These are phyloP conservation scores for Cyprinus carpio DNA, from an alignment of 2,113 vertebrate species.

Conservation along the genomic window DNA sequence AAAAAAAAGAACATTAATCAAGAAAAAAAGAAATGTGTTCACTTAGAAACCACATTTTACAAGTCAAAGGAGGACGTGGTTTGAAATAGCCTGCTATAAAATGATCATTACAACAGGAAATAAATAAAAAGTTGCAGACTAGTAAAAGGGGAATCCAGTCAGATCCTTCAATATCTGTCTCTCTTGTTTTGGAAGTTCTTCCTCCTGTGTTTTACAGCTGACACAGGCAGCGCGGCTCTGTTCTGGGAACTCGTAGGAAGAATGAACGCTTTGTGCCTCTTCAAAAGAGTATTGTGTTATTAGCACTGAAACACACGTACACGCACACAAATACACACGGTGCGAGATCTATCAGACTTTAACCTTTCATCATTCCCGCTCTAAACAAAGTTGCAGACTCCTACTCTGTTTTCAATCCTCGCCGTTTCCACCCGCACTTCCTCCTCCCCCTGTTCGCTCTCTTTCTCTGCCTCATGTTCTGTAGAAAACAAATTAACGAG, in stretches of 20 bases:
- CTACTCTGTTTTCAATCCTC: slow-evolving; percentile 30
- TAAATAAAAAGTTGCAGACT: not conserved
- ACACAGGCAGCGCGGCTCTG: slow-evolving; percentile 21
- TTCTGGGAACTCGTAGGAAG: slow-evolving; percentile 39
- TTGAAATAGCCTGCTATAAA: slow-evolving; percentile 25
- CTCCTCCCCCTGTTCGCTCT: not conserved
- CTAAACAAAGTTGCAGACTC: slow-evolving; percentile 38
- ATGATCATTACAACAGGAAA: slow-evolving; percentile 10
- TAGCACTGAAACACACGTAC: slow-evolving; percentile 38
- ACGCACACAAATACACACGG: slow-evolving; percentile 41
- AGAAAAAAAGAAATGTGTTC: slow-evolving; percentile 1
- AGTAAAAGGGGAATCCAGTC: not conserved
- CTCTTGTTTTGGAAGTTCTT: slow-evolving; percentile 21
- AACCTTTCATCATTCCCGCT: slow-evolving; percentile 43
- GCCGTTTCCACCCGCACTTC: not conserved
- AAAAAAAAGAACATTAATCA: not conserved
- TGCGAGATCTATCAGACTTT: slow-evolving; percentile 39
- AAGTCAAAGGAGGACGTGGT: not conserved
- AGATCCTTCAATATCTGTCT: not conserved
- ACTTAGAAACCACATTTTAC: not conserved
- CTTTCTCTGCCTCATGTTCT: not conserved
- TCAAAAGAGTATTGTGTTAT: slow-evolving; percentile 47
- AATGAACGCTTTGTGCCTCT: slow-evolving; percentile 47
- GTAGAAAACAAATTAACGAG: not conserved
- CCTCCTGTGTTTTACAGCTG: slow-evolving; percentile 40